A percentile compares a stretch with the other conserved stretches of the same genome.
Evolutionary conservation across 2,113 vertebrate species (phyloP).

Genomic region (Silurus meridionalis): DNA sequence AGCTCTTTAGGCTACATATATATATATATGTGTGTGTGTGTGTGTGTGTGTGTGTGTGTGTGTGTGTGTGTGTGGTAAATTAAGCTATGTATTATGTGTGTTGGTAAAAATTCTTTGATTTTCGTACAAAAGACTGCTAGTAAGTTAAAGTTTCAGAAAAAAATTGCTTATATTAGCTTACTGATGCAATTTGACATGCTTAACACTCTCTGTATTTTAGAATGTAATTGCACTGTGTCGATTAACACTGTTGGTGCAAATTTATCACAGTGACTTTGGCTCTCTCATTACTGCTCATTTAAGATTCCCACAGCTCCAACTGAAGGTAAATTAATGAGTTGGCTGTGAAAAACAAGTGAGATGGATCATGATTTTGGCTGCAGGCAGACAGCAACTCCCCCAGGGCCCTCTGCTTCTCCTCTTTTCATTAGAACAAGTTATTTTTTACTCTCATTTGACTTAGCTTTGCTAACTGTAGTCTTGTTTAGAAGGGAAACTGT

Average conservation of each 20-base stretch:
- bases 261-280: not conserved
- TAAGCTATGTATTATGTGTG: not conserved
- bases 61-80: too few species aligned
- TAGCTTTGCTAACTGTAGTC: not conserved
- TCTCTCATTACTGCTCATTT: slow-evolving; percentile 33
- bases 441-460: slow-evolving; percentile 8
- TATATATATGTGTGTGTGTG: too few species aligned
- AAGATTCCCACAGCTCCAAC: slow-evolving; percentile 39
- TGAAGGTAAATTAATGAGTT: slow-evolving; percentile 50
- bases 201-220: not conserved
- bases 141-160: not conserved
- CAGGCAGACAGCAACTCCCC: slow-evolving; percentile 17
- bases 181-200: not conserved
- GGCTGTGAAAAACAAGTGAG: slow-evolving; percentile 12
- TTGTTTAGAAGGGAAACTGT: slow-evolving; percentile 12
- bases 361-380: slow-evolving; percentile 34
- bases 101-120: not conserved
- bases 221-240: not conserved
- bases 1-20: not conserved
- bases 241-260: not conserved
- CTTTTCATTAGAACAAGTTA: not conserved
- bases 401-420: not conserved
- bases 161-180: not conserved
- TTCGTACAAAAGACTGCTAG: not conserved
- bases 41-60: too few species aligned